Evolutionary conservation across 1,140 invertebrate species (phyloP).

Genomic region (Temnothorax curvispinosus): DNA sequence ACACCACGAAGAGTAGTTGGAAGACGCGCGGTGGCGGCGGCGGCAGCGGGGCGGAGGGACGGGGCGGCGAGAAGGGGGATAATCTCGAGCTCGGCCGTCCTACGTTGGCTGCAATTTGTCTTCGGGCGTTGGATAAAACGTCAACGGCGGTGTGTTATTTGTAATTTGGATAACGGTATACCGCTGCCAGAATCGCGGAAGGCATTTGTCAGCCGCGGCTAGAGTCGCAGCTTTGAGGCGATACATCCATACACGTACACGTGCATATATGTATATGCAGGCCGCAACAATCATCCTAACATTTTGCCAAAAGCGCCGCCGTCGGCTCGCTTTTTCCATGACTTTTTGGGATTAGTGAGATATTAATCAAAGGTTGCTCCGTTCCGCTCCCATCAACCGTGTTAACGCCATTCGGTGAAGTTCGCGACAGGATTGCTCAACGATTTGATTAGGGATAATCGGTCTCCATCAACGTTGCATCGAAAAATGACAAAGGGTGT

Average conservation of each 20-base stretch:
- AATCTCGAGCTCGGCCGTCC: constrained; percentile 70
- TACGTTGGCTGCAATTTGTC: constrained; percentile 74
- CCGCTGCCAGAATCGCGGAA: constrained; percentile 75
- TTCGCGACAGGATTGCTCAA: constrained; percentile 68
- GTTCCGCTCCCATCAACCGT: constrained; percentile 12
- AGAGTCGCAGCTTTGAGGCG: constrained; percentile 59
- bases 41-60: neutral
- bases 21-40: constrained; percentile 14
- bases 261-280: neutral
- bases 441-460: constrained; percentile 77
- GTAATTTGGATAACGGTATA: constrained; percentile 78
- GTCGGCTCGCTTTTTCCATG: constrained; percentile 26
- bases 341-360: constrained; percentile 2
- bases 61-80: constrained; percentile 50
- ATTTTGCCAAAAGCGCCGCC: constrained; percentile 60
- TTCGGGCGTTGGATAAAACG: constrained; percentile 75
- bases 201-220: constrained; percentile 73
- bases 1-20: constrained; percentile 63
- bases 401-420: neutral
- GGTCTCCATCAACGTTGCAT: constrained; percentile 5
- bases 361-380: constrained; percentile 41
- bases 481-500: constrained; percentile 6
- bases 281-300: constrained; percentile 33
- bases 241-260: neutral
- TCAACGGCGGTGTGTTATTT: constrained; percentile 76